phyloP scores from a whole-genome alignment of 2,888 invertebrate genomes.

The Rhogogaster chlorosoma region DNA sequence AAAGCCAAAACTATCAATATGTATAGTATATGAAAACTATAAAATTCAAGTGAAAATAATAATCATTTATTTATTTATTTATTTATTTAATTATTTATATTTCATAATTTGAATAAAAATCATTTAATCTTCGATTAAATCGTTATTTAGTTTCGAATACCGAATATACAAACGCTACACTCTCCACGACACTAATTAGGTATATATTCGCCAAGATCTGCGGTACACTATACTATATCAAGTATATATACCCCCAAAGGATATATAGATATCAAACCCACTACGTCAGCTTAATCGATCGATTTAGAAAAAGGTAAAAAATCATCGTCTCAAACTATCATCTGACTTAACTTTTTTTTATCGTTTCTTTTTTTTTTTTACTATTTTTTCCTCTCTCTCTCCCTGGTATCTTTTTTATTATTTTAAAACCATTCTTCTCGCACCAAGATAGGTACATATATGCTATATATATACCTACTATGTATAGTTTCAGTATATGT shows the following conservation, averaged over 20 bases:
- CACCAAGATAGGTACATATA: not conserved
- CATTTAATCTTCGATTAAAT: conserved; percentile 25
- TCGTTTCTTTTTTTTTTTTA: conserved; percentile 28
- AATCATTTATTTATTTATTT: conserved; percentile 2
- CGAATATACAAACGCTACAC: conserved; percentile 52
- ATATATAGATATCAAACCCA: conserved; percentile 7
- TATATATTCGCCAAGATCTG: conserved; percentile 50
- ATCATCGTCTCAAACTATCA: conserved; percentile 57
- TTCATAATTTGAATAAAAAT: conserved; percentile 21
- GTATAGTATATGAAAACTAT: conserved; percentile 13
- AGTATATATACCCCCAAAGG: conserved; percentile 16
- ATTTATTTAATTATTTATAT: not conserved
- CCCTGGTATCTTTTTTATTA: conserved; percentile 50
- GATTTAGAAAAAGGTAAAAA: conserved; percentile 58
- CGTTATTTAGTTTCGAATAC: conserved; percentile 3
- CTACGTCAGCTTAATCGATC: conserved; percentile 50
- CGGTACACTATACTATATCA: conserved; percentile 35
- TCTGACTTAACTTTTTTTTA: conserved; percentile 52
- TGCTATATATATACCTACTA: not conserved
- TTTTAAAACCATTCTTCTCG: not conserved
- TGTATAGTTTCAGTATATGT: conserved; percentile 48
- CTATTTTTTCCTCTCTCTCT: conserved; percentile 41
- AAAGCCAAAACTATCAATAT: conserved; percentile 18
- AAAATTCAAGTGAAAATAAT: not conserved
- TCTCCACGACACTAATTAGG: conserved; percentile 48